A percentile compares a stretch with the other conserved stretches of the same genome.
Evolutionary conservation across 2,888 invertebrate species (phyloP).

Genomic region (Trichopria drosophilae): DNA sequence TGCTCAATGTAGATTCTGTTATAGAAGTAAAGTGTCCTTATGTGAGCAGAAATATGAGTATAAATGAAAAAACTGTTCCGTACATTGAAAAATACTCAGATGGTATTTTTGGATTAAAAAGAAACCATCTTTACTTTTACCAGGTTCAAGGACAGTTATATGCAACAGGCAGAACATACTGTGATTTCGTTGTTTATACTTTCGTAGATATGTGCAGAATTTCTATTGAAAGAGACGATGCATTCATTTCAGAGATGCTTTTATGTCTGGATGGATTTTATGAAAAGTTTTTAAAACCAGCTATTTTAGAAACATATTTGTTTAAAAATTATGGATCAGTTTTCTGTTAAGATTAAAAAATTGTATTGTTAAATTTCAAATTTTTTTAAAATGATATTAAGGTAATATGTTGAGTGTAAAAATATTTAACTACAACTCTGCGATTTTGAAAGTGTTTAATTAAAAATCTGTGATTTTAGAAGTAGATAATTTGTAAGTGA

Average conservation of each 20-base stretch:
- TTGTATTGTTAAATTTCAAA: too few species aligned
- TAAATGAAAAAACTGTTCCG: conserved; percentile 14
- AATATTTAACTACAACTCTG: too few species aligned
- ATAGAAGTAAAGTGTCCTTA: conserved; percentile 29
- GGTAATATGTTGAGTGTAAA: too few species aligned
- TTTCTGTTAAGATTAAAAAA: too few species aligned
- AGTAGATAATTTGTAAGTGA: too few species aligned
- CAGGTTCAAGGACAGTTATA: conserved; percentile 37
- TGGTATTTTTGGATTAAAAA: conserved; percentile 23
- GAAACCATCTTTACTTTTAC: conserved; percentile 30
- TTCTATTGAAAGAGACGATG: conserved; percentile 24
- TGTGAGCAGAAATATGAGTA: conserved; percentile 1
- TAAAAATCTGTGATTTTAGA: too few species aligned
- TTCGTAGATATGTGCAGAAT: conserved; percentile 17
- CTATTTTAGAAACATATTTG: conserved; percentile 32
- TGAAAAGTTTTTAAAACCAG: conserved; percentile 29
- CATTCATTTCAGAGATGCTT: conserved; percentile 29
- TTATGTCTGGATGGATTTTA: conserved; percentile 28
- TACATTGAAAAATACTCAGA: conserved; percentile 3
- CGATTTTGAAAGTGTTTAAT: too few species aligned
- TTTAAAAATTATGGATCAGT: conserved; percentile 11
- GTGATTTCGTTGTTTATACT: conserved; percentile 34
- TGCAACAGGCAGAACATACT: conserved; percentile 29
- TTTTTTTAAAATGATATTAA: too few species aligned
- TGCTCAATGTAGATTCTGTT: conserved; percentile 19